Percentiles rank a stretch among this genome's conserved stretches.
These are phyloP conservation scores for Cerastoderma edule DNA, from an alignment of 2,888 invertebrate genomes.

Conservation along the genomic window DNA sequence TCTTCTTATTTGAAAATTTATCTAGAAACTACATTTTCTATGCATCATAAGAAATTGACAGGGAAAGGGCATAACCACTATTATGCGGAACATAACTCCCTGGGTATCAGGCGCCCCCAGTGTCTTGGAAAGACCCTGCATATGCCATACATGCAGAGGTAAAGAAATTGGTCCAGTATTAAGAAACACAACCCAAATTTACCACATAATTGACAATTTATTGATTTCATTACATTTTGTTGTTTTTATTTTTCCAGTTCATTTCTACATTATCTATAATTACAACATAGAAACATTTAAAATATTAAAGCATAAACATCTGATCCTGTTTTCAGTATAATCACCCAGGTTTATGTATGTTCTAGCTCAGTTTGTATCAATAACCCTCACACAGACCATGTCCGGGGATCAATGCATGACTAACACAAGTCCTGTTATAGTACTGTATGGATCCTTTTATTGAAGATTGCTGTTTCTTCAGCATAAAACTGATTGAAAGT, in stretches of 20 bases:
- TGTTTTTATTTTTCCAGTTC: constrained; percentile 3
- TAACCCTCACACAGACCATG: not conserved
- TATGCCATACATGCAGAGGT: too few relatives aligned
- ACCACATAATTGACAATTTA: constrained; percentile 28
- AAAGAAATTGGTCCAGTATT: too few relatives aligned
- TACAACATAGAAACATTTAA: constrained; percentile 18
- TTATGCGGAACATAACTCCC: too few relatives aligned
- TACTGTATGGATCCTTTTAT: not conserved
- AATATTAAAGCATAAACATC: constrained; percentile 1
- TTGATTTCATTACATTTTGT: constrained; percentile 16
- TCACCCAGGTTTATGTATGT: not conserved
- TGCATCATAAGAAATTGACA: too few relatives aligned
- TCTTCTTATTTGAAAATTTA: too few relatives aligned
- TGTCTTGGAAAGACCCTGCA: too few relatives aligned
- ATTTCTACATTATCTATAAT: constrained; percentile 22
- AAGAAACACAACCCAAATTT: not conserved
- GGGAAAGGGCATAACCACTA: too few relatives aligned
- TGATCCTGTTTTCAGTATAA: not conserved
- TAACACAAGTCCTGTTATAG: not conserved
- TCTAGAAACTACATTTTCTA: too few relatives aligned
- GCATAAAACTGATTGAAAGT: too few relatives aligned
- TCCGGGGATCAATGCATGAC: not conserved
- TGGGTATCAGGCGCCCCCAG: too few relatives aligned
- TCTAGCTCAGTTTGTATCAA: not conserved
- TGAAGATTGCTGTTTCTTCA: too few relatives aligned